Conservation (phyloP, 2,888 invertebrate genomes). For the Tetrapedia diversipes region DNA sequence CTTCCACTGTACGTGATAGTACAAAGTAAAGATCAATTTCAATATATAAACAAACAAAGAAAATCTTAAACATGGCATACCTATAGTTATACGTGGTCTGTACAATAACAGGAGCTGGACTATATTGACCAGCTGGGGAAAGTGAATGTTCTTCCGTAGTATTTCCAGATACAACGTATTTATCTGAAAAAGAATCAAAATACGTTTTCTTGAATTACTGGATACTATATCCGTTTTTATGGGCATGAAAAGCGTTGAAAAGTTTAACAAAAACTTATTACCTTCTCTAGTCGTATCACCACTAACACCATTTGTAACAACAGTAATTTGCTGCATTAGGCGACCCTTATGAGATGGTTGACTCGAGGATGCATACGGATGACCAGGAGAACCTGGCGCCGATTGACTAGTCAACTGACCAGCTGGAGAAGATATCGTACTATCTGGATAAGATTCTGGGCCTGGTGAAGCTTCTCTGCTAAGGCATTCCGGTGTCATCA, state of each 20-base stretch:
- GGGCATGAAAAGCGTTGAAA: background rate
- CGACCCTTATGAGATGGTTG: conserved; percentile 78
- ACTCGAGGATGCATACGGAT: conserved; percentile 80
- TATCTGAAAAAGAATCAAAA: conserved; percentile 81
- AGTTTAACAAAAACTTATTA: conserved; percentile 45
- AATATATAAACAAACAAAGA: background rate
- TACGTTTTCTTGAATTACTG: too few relatives aligned
- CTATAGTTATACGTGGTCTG: conserved; percentile 86
- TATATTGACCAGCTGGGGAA: conserved; percentile 84
- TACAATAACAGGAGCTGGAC: conserved; percentile 86
- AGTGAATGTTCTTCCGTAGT: conserved; percentile 85
- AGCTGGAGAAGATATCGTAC: conserved; percentile 84
- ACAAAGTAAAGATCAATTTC: conserved; percentile 6
- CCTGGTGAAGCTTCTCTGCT: conserved; percentile 97
- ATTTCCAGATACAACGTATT: conserved; percentile 83
- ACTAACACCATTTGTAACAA: conserved; percentile 81
- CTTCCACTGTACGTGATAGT: conserved; percentile 74
- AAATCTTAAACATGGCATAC: conserved; percentile 72
- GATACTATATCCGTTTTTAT: background rate
- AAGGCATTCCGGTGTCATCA: conserved; percentile 92
- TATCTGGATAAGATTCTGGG: conserved; percentile 87
- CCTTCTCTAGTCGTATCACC: conserved; percentile 80
- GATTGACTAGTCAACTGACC: conserved; percentile 85
- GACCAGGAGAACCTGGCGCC: conserved; percentile 87
- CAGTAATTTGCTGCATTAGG: conserved; percentile 81